Base-by-base conservation (phyloP, 1,140 invertebrate species). In the Diachasma alloeum region DNA sequence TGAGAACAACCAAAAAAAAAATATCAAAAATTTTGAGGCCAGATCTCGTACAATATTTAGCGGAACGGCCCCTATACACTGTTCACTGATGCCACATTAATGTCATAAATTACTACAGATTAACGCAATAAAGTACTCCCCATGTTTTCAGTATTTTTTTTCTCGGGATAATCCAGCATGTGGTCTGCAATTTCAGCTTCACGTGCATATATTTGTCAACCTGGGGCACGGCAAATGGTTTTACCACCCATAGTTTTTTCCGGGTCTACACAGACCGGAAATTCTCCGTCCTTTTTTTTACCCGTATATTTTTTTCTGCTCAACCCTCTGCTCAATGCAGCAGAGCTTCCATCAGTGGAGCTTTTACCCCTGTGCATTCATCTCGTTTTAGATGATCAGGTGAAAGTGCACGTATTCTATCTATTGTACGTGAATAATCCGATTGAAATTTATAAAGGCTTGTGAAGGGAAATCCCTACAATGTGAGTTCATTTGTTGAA, bases 381-480 rank as follows among this genome's bases (percentile, higher is more conserved):
- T 63, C 56, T 37, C 31, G 53, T 74, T 63, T 37, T 39, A 56
- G 56, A 63, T 74, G 66, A 73, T 59, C 72, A 73, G 24, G 46
- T 56, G 37, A 37, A 73, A 70, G 72, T 63, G 56, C 26, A 74
- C 56, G 72, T 74, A 74, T 74, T 74, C 39, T 15, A 37, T 9
- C 26, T 53, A 74, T 74, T 74, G 72, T 74, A 74, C 17, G 37
- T n/a, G 59, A 74, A 67, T 75, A 75, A 75, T 75, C 73, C 73
- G 42, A 67, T 67, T 3, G 59, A 67, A 68, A 63, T 68, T 68
- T 75, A 46, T 4, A 75, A 75, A 68, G 42, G 63, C 17, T 75
- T 19, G 73, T 68, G 44, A 75, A 37, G 44, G 46, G 11, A 59
- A 68, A 75, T 68, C 42, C 46, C 9, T 15, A 15, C 11, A 37